A percentile compares a stretch with the other conserved stretches of the same genome.
These are phyloP conservation scores for Drosophila anomalipes DNA, from an alignment of 2,888 invertebrate genomes.

Conservation along the genomic window DNA sequence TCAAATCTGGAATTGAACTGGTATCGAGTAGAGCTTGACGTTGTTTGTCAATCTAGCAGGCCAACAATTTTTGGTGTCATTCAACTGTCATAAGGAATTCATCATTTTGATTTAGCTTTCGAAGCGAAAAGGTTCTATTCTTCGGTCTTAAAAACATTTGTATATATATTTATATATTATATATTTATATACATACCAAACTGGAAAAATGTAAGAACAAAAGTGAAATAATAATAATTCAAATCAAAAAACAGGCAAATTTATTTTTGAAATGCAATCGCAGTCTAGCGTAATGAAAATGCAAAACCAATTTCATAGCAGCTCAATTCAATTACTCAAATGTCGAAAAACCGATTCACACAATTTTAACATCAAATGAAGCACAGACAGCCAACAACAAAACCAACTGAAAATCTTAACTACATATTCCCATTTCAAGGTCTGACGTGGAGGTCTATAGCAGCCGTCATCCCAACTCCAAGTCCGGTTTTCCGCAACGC, in stretches of 20 bases:
- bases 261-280: conserved; percentile 13
- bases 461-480: conserved; percentile 87
- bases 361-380: conserved; percentile 44
- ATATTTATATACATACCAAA: not conserved
- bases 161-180: not conserved
- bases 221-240: conserved; percentile 16
- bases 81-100: conserved; percentile 48
- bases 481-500: conserved; percentile 31
- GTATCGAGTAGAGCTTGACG: conserved; percentile 27
- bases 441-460: conserved; percentile 88
- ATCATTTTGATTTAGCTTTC: conserved; percentile 48
- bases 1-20: conserved; percentile 21
- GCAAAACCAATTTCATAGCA: conserved; percentile 19
- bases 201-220: conserved; percentile 54
- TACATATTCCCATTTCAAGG: conserved; percentile 73
- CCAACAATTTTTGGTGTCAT: conserved; percentile 16
- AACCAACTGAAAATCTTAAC: conserved; percentile 53
- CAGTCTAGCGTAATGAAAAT: conserved; percentile 1
- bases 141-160: conserved; percentile 14
- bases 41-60: conserved; percentile 44
- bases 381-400: conserved; percentile 36
- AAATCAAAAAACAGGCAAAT: conserved; percentile 22
- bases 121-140: conserved; percentile 45
- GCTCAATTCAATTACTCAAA: conserved; percentile 40
- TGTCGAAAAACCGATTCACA: conserved; percentile 41